A percentile compares a stretch with the other conserved stretches of the same genome.
phyloP scores from a whole-genome alignment of 2,113 vertebrate species.

The Fregata magnificens region DNA sequence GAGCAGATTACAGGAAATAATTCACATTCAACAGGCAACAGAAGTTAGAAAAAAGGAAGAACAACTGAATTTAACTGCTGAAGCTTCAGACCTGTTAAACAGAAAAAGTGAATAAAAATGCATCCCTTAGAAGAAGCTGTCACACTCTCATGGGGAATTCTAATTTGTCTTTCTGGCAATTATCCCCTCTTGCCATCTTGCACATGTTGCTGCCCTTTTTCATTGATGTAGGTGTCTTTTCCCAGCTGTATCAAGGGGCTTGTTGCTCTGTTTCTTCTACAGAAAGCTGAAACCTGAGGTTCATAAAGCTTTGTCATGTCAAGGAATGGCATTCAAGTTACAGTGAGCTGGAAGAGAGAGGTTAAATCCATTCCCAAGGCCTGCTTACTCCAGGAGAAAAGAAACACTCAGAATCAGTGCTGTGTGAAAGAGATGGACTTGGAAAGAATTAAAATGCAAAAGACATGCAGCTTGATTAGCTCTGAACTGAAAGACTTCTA shows the following conservation, averaged over 20 bases:
- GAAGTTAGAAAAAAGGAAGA: not conserved
- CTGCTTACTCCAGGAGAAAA: not conserved
- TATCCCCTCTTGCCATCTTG: not conserved
- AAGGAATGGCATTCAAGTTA: not conserved
- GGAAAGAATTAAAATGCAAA: slow-evolving; percentile 9
- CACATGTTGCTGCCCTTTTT: not conserved
- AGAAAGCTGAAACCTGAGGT: not conserved
- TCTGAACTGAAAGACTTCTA: not conserved
- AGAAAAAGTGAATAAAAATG: not conserved
- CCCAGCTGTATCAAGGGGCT: not conserved
- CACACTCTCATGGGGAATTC: not conserved
- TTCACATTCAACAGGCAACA: not conserved
- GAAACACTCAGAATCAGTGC: not conserved
- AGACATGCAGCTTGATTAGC: not conserved
- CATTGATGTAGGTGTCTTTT: not conserved
- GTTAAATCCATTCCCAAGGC: not conserved
- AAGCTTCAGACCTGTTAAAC: not conserved
- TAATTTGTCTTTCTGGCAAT: not conserved
- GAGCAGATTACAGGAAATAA: not conserved
- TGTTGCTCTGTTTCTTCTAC: not conserved
- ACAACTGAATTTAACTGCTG: not conserved
- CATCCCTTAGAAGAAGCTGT: not conserved
- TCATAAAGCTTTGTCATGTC: not conserved
- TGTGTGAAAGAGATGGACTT: not conserved
- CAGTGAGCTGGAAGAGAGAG: not conserved